Evolutionary conservation across 2,113 vertebrate genomes (phyloP), one percentile per base, ranked within the genome.

Genomic region (Sigmodon hispidus): DNA sequence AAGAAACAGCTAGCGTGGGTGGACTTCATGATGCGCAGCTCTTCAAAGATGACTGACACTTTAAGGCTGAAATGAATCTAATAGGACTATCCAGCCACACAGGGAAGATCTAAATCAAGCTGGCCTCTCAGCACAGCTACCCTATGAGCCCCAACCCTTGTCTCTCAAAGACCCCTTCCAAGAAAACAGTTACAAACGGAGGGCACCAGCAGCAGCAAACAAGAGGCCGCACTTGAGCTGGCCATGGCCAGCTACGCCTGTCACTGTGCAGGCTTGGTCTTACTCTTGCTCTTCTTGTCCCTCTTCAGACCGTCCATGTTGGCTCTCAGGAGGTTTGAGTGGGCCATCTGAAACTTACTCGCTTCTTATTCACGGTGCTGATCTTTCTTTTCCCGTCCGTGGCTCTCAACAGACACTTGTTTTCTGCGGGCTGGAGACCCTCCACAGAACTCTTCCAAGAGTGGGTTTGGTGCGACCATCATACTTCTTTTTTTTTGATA

Each of bases 251-350:
- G 67, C 36, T 7, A n/a, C 21, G 45, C 48, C 70, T 96, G 36
- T 99, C 99, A 99, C 98, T 99, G 99, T 2, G 99, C 99, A 94
- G 99, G 99, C 99, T 99, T 99, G 96, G 98, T 99, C 98, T 99
- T 99, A 97, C 98, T 99, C 98, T 99, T 99, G 98, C 99, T 99
- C 98, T 99, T 99, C 97, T 99, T 99, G 98, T 99, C 99, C 97
- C 99, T 99, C 98, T 99, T 99, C 97, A 99, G 98, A 77, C 99
- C 99, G 52, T 99, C 99, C 99, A 99, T 99, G 98, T 99, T 99
- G 31, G 99, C 99, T 98, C 99, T 98, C 55, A 99, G 97, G 70
- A 99, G 99, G 97, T 99, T 99, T 92, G 99, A 99, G 89, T 99
- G 99, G 0, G 99, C 99, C 99, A n/a, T n/a, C n/a, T n/a, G n/a